phyloP scores from a whole-genome alignment of 2,797 vertebrate genomes.

The Urocyon cinereoargenteus region DNA sequence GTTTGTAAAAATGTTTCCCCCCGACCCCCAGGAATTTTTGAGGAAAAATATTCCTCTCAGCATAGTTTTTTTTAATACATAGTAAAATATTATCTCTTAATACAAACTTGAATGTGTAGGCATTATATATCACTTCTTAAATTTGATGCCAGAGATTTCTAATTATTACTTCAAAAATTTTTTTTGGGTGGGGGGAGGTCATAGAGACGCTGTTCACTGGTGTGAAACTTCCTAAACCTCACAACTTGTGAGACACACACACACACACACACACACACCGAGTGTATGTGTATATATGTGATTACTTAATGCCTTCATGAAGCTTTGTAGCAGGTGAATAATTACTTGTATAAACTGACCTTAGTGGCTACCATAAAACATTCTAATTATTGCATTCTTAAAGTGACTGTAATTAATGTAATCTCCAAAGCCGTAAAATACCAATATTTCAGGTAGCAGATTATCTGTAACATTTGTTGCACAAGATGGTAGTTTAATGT shows the following conservation, averaged over 20 bases:
- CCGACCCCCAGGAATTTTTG: not conserved
- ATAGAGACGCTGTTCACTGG: not conserved
- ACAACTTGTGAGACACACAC: not conserved
- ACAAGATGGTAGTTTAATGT: constrained; percentile 79
- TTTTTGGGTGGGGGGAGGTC: not conserved
- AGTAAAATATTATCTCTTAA: not conserved
- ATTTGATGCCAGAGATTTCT: not conserved
- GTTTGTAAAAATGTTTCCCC: not conserved
- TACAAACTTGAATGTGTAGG: not conserved
- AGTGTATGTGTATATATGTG: not conserved
- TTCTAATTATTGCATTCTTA: constrained; percentile 83
- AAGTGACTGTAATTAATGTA: constrained; percentile 85
- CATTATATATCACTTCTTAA: constrained; percentile 25
- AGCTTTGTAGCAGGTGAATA: constrained; percentile 78
- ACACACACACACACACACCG: not conserved
- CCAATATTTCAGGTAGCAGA: constrained; percentile 85
- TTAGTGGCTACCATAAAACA: constrained; percentile 74
- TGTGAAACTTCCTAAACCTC: constrained; percentile 4
- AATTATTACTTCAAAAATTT: not conserved
- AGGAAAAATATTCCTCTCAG: not conserved
- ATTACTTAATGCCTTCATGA: constrained; percentile 57
- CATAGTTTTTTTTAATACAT: not conserved
- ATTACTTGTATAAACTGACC: constrained; percentile 82
- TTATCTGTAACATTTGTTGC: constrained; percentile 82
- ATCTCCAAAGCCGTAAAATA: constrained; percentile 82